Percentiles rank a stretch among this genome's conserved stretches.
phyloP scores from a whole-genome alignment of 2,888 invertebrate genomes.

The Dione vanillae region DNA sequence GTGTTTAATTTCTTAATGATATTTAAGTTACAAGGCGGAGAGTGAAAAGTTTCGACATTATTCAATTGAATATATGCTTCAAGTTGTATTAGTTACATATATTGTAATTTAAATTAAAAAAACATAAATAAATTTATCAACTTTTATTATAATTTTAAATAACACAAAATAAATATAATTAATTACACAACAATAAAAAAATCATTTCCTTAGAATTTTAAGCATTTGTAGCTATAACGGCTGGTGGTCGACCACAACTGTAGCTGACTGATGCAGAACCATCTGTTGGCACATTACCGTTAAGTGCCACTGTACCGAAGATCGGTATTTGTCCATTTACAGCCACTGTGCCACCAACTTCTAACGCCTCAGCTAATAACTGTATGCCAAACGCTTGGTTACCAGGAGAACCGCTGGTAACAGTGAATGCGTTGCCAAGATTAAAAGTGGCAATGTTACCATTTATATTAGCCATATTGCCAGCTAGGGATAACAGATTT shows the following conservation, averaged over 20 bases:
- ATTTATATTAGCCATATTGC: conserved; percentile 46
- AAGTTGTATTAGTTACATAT: no score
- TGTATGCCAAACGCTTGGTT: conserved; percentile 57
- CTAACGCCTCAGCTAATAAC: conserved; percentile 61
- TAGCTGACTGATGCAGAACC: conserved; percentile 62
- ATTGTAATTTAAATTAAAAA: neutral
- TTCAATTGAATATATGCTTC: no score
- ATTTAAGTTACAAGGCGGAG: no score
- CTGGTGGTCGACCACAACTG: conserved; percentile 47
- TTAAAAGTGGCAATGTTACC: conserved; percentile 53
- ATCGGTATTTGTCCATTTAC: conserved; percentile 67
- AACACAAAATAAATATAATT: conserved; percentile 12
- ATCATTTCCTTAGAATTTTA: neutral
- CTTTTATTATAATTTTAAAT: conserved; percentile 2
- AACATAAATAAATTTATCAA: neutral
- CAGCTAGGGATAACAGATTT: conserved; percentile 43
- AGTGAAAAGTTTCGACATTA: no score
- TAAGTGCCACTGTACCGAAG: conserved; percentile 59
- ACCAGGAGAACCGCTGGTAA: conserved; percentile 52
- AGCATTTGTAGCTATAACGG: neutral
- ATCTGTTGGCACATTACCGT: conserved; percentile 61
- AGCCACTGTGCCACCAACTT: conserved; percentile 63
- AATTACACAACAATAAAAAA: neutral
- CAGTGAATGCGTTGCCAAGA: conserved; percentile 49
- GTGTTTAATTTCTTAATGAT: no score